Evolutionary conservation across 2,113 vertebrate genomes (phyloP).

Genomic region (Ctenodactylus gundi): DNA sequence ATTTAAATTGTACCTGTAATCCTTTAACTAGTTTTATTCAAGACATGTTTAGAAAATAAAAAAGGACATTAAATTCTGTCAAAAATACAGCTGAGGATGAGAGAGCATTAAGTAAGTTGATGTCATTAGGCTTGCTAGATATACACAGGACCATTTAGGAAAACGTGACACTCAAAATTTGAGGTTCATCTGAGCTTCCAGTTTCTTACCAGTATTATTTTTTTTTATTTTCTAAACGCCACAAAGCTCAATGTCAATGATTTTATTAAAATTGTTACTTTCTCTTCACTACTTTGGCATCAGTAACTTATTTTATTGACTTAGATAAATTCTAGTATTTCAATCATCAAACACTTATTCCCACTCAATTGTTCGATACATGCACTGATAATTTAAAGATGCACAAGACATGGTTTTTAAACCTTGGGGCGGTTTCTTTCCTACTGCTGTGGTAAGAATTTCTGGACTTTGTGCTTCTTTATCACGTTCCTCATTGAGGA

Average conservation of each 20-base stretch:
- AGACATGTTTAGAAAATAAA: neutral
- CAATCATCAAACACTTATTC: neutral
- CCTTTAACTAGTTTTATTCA: neutral
- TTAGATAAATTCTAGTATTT: neutral
- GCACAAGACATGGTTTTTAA: neutral
- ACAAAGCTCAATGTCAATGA: neutral
- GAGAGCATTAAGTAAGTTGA: neutral
- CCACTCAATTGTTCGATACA: neutral
- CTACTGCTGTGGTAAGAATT: fast-evolving
- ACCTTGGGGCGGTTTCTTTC: too few relatives aligned
- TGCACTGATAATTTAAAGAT: neutral
- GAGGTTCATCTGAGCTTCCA: neutral
- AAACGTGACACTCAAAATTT: neutral
- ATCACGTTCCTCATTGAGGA: neutral
- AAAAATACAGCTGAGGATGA: neutral
- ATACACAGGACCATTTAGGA: neutral
- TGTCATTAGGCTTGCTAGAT: neutral
- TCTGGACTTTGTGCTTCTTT: neutral
- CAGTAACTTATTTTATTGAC: neutral
- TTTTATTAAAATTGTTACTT: neutral
- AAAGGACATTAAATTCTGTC: neutral
- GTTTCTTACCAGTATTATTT: neutral
- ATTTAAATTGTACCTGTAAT: neutral
- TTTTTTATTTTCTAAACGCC: neutral
- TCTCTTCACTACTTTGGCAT: neutral